Evolutionary conservation across 37 sponge, comb jelly and placozoan genomes (phyloP), one percentile per base, ranked within the genome.

Genomic region (Ephydatia muelleri): DNA sequence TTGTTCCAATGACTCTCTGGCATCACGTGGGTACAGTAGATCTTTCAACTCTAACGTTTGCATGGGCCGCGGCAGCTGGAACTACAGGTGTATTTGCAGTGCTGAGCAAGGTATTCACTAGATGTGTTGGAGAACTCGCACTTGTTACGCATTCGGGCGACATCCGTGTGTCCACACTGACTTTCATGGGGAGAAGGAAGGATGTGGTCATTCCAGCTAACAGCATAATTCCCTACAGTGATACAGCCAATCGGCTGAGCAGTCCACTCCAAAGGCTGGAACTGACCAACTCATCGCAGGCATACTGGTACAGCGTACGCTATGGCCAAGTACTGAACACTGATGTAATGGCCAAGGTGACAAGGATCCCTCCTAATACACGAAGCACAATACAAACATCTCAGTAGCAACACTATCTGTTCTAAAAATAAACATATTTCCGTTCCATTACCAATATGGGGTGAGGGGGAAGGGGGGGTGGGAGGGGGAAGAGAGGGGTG

Each of bases 141-240:
- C 85, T 73, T 32, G 23, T 27, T 26, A 16, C 36, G 0, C 1
- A 0, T 1, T 34, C 38, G 19, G 32, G 76, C 1, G 4, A 34
- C 19, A 29, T 94, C 3, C 34, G 38, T 23, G 29, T 94, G 14
- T 91, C 95, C 12, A 91, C 93, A 26, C 79, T 94, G 39, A 88
- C 76, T 28, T 94, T 94, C 66, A 72, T 92, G 80, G 93, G 95
- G 30, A 40, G 76, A 6, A 39, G 95, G 6, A 79, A 70, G 39
- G 68, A 92, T n/a, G 0, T 48, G 5, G 21, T 65, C 12, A 39
- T 81, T 38, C 16, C 38, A 16, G 47, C 37, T 2, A 30, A 76
- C 0, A 27, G 64, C 23, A 70, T 93, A 26, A 67, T 93, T 3
- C 91, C 88, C 0, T 81, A 77, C 77, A 5, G 57, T 1, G 92